These are phyloP conservation scores for Dermolepida albohirtum DNA, from an alignment of 2,888 invertebrate species.

Conservation along the genomic window DNA sequence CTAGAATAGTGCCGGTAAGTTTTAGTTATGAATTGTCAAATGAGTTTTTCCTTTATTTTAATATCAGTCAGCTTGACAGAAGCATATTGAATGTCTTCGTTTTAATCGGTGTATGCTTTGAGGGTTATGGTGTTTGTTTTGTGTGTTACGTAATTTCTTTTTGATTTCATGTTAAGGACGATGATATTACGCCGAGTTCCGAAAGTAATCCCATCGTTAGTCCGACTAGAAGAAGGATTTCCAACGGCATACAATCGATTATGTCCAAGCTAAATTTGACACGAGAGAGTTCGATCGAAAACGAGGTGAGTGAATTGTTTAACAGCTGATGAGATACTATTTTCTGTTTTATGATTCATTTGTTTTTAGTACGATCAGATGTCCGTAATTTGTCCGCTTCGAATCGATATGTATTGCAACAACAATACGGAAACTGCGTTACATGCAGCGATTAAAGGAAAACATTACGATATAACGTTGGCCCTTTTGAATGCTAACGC, in stretches of 20 bases:
- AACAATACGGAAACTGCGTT: slow-evolving; percentile 85
- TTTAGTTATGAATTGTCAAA: too few relatives aligned
- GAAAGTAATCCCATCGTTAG: slow-evolving; percentile 61
- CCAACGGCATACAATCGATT: slow-evolving; percentile 88
- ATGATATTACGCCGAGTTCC: slow-evolving; percentile 60
- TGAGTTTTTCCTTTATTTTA: too few relatives aligned
- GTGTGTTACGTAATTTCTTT: too few relatives aligned
- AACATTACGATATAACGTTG: slow-evolving; percentile 78
- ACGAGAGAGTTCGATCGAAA: slow-evolving; percentile 65
- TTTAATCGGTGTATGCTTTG: too few relatives aligned
- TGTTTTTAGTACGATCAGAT: slow-evolving; percentile 55
- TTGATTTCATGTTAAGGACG: slow-evolving; percentile 59
- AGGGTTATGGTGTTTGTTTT: too few relatives aligned
- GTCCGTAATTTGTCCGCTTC: slow-evolving; percentile 75
- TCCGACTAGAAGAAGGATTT: slow-evolving; percentile 79
- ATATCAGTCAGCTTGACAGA: too few relatives aligned
- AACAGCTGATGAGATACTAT: slow-evolving; percentile 10
- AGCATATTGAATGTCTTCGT: too few relatives aligned
- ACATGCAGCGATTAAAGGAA: slow-evolving; percentile 82
- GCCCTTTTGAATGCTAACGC: slow-evolving; percentile 83
- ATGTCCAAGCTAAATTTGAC: slow-evolving; percentile 84
- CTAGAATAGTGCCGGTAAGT: slow-evolving; percentile 55
- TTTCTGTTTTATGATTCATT: slow-evolving; percentile 9
- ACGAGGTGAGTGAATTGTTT: slow-evolving; percentile 54
- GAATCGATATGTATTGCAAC: slow-evolving; percentile 80